phyloP scores from a whole-genome alignment of 1,140 invertebrate genomes.

The Formica selysi region DNA sequence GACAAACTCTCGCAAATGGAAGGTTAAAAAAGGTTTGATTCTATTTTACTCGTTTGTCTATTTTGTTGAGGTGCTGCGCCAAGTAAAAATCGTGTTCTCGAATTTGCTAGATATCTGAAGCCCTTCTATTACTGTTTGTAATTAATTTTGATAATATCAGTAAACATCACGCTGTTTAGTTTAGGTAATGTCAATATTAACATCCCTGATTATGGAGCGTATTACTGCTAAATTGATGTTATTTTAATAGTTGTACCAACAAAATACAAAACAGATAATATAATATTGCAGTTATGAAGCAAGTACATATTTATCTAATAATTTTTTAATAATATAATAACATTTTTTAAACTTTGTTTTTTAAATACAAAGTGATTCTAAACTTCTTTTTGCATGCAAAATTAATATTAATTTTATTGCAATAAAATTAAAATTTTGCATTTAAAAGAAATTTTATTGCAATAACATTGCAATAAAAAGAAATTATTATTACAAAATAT shows the following conservation, averaged over 20 bases:
- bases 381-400: background rate
- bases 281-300: background rate
- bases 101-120: background rate
- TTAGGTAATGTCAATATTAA: background rate
- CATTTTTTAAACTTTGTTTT: too few species aligned
- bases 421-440: too few species aligned
- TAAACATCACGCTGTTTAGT: background rate
- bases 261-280: background rate
- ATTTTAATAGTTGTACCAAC: background rate
- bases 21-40: slow-evolving; percentile 74
- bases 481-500: background rate
- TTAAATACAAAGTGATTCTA: background rate
- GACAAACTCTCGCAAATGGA: slow-evolving; percentile 85
- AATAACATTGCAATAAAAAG: too few species aligned
- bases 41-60: background rate
- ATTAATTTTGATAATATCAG: slow-evolving; percentile 15
- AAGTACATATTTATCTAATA: background rate
- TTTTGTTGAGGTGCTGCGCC: background rate
- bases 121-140: slow-evolving; percentile 12
- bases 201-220: background rate
- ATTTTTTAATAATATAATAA: too few species aligned
- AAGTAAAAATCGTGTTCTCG: slow-evolving; percentile 10
- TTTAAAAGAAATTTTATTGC: too few species aligned
- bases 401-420: too few species aligned
- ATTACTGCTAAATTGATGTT: background rate